Evolutionary conservation across 2,797 vertebrate genomes (phyloP).

Genomic region (Gadopsis marmoratus): DNA sequence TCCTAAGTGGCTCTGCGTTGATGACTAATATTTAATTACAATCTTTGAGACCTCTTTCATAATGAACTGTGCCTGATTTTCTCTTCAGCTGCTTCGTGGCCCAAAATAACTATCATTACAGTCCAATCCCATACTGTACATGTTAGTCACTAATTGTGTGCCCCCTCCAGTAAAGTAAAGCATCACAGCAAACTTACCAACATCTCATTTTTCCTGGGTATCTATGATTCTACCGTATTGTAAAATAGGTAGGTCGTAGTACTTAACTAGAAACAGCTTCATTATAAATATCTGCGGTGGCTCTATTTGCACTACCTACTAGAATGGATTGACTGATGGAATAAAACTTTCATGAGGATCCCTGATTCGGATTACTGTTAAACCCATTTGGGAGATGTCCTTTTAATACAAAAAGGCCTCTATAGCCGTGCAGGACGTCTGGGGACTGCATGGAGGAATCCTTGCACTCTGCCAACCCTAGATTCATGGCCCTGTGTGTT

Average conservation of each 20-base stretch:
- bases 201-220: not conserved
- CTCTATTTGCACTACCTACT: not conserved
- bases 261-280: not conserved
- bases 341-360: slow-evolving; percentile 41
- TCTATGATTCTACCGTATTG: not conserved
- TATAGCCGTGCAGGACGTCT: slow-evolving; percentile 87
- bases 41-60: not conserved
- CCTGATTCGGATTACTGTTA: slow-evolving; percentile 77
- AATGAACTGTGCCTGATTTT: not conserved
- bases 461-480: slow-evolving; percentile 84
- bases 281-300: too few relatives aligned
- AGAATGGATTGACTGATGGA: slow-evolving; percentile 17
- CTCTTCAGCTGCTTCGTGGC: not conserved
- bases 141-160: not conserved
- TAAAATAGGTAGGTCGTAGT: not conserved
- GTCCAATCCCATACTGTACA: not conserved
- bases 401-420: slow-evolving; percentile 88
- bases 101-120: too few relatives aligned
- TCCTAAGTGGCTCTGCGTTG: not conserved
- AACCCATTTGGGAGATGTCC: slow-evolving; percentile 87
- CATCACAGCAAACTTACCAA: too few relatives aligned
- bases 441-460: slow-evolving; percentile 87
- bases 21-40: not conserved
- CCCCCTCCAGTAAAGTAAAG: not conserved
- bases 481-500: slow-evolving; percentile 92